Conservation (phyloP, 2,797 vertebrate genomes). For the Linurgus olivaceus region DNA sequence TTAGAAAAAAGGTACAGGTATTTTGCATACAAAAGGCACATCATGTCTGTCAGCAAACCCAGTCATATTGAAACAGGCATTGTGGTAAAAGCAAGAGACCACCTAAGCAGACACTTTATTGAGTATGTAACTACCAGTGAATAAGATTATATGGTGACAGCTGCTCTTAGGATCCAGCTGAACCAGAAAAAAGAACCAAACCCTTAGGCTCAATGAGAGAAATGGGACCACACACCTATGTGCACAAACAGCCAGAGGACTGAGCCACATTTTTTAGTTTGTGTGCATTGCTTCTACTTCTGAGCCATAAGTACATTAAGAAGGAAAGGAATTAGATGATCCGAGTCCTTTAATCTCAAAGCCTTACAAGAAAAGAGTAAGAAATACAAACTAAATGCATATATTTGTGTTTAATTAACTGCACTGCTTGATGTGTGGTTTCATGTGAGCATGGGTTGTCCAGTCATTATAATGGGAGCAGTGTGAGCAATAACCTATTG, state of each 20-base stretch:
- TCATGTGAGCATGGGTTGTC: not conserved
- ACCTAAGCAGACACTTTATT: slow-evolving; percentile 39
- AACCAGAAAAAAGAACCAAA: slow-evolving; percentile 7
- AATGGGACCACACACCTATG: slow-evolving; percentile 32
- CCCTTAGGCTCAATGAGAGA: not conserved
- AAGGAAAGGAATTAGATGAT: not conserved
- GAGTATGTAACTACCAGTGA: not conserved
- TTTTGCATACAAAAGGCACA: not conserved
- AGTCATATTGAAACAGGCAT: not conserved
- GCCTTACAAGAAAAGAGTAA: not conserved
- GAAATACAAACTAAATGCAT: not conserved
- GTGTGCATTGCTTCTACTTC: not conserved
- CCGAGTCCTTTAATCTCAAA: not conserved
- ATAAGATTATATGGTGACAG: slow-evolving; percentile 23
- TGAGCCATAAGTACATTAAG: not conserved
- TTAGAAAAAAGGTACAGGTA: not conserved
- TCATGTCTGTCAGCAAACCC: slow-evolving; percentile 21
- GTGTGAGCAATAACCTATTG: not conserved
- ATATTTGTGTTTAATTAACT: not conserved
- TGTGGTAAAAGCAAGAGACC: slow-evolving; percentile 34
- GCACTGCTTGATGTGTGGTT: not conserved
- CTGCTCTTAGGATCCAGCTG: slow-evolving; percentile 6
- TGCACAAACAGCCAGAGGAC: not conserved
- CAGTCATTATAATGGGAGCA: not conserved
- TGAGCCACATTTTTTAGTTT: not conserved